A percentile compares a stretch with the other conserved stretches of the same genome.
Conservation (phyloP, 2,888 invertebrate genomes). For the Epinotia nisella region DNA sequence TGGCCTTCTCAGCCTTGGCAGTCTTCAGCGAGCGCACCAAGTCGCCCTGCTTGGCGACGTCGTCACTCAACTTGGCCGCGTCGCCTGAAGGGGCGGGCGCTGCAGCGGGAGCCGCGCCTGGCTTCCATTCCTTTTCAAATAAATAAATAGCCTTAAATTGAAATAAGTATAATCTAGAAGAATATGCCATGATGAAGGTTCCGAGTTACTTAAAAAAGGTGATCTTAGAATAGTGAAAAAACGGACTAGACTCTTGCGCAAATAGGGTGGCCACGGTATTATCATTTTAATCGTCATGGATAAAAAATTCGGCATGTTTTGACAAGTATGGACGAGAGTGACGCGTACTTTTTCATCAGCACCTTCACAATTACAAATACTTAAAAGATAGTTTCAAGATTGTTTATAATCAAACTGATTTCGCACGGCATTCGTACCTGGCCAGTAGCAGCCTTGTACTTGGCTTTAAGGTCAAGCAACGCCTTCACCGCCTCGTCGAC, state of each 20-base stretch:
- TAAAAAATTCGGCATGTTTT: no score
- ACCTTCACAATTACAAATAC: no score
- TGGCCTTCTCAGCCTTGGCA: constrained; percentile 86
- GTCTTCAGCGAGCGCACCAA: constrained; percentile 88
- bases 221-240: no score
- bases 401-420: not conserved
- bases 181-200: no score
- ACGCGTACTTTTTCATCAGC: no score
- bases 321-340: no score
- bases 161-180: no score
- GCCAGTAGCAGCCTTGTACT: constrained; percentile 86
- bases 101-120: constrained; percentile 36
- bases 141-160: not conserved
- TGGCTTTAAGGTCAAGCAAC: constrained; percentile 88
- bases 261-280: no score
- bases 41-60: constrained; percentile 86
- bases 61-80: constrained; percentile 50
- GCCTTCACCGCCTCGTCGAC: constrained; percentile 77
- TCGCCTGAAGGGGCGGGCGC: constrained; percentile 46
- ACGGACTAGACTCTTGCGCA: no score
- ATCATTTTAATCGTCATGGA: no score
- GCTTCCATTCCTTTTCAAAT: constrained; percentile 47
- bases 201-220: no score
- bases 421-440: constrained; percentile 53
- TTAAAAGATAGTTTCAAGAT: no score